Evolutionary conservation across 2,888 invertebrate species (phyloP).

Genomic region (Brachylomia viminalis): DNA sequence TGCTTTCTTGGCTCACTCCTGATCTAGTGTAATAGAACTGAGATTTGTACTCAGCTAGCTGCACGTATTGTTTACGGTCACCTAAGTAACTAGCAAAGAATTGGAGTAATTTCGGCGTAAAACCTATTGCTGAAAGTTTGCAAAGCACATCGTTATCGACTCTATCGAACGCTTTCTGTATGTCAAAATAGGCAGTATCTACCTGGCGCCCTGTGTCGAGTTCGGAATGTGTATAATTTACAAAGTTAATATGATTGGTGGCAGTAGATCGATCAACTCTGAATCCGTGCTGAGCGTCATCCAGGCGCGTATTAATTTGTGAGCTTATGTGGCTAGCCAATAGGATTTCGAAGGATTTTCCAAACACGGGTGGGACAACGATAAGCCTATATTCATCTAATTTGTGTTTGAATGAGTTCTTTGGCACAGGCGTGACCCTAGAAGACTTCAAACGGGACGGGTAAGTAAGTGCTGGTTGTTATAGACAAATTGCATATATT

Average conservation of each 20-base stretch:
- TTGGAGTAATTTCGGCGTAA: not conserved
- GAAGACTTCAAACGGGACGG: too few species aligned
- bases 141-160: not conserved
- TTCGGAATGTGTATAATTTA: not conserved
- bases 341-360: too few species aligned
- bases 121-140: not conserved
- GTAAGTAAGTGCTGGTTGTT: too few species aligned
- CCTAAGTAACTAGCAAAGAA: not conserved
- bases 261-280: not conserved
- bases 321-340: too few species aligned
- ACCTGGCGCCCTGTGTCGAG: not conserved
- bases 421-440: too few species aligned
- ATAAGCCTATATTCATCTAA: too few species aligned
- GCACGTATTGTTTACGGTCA: not conserved
- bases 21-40: not conserved
- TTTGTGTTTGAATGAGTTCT: too few species aligned
- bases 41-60: not conserved
- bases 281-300: not conserved
- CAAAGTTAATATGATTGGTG: not conserved
- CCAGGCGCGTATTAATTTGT: too few species aligned
- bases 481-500: too few species aligned
- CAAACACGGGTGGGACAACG: too few species aligned
- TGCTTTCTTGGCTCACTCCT: not conserved
- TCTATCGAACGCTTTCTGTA: not conserved
- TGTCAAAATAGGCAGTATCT: not conserved